Evolutionary conservation across 2,888 invertebrate species (phyloP).

Genomic region (Drosophila glabriapex): DNA sequence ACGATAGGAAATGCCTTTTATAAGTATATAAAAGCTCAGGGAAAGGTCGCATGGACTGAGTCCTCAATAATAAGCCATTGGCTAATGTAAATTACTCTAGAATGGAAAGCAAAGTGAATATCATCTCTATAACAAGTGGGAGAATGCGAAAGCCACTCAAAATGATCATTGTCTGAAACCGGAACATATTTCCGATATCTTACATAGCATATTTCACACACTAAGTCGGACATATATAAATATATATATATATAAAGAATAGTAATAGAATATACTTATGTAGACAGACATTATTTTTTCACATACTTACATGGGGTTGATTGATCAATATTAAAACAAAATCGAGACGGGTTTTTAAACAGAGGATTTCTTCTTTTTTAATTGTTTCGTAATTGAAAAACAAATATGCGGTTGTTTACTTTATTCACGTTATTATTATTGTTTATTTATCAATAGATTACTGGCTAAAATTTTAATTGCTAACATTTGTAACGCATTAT

Average conservation of each 20-base stretch:
- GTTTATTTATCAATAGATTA: slow-evolving; percentile 57
- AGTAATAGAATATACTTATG: background rate
- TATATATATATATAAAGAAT: background rate
- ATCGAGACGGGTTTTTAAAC: background rate
- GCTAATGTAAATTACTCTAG: background rate
- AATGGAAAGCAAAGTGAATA: background rate
- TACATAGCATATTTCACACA: background rate
- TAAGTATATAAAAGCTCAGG: background rate
- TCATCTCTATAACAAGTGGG: background rate
- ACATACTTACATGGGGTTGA: background rate
- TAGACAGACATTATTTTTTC: too few relatives aligned
- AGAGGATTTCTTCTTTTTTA: background rate
- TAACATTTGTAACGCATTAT: slow-evolving; percentile 53
- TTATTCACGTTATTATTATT: slow-evolving; percentile 51
- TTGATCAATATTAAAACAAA: background rate
- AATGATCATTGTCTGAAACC: background rate
- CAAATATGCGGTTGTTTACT: slow-evolving; percentile 3
- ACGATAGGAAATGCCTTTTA: background rate
- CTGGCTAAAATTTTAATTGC: slow-evolving; percentile 62
- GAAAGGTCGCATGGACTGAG: background rate
- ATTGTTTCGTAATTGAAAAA: slow-evolving; percentile 6
- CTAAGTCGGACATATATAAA: background rate
- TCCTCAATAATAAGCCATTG: background rate
- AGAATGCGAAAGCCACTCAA: background rate
- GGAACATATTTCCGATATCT: background rate